Evolutionary conservation across 1,140 invertebrate species (phyloP), one percentile per base, ranked within the genome.

Genomic region (Heliothis virescens): DNA sequence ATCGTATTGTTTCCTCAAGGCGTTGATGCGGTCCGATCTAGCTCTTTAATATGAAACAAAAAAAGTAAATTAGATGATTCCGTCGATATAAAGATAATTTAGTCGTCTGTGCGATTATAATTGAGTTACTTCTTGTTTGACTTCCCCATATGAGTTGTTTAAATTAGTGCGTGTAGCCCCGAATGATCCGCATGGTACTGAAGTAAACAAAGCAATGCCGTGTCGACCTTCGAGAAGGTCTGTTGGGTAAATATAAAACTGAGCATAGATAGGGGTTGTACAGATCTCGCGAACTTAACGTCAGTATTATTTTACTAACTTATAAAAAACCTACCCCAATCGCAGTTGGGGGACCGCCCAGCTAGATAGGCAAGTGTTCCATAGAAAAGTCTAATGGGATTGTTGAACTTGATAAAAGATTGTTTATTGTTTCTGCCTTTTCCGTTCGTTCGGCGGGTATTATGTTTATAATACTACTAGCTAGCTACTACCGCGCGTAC

Each of bases 1-100:
- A 48, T 94, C 92, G 85, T 92, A 94, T 82, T 92, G 88, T 84
- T 94, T 94, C 80, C 91, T 87, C 41, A 94, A 29, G n/a, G 86
- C 81, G 69, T 93, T 91, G n/a, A 94, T 91, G 29, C 86, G 88
- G 18, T 94, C 91, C 12, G 90, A 89, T 87, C 87, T 93, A 41
- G 86, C 57, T 82, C 93, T 93, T 80, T 34, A 90, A 88, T 29
- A 69, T 21, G 72, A 79, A 79, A 82, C 80, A 15, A 60, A 47
- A 73, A 57, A 5, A 29, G 34, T 18, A 65, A 11, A 34, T 29
- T 18, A 50, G 13, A n/a, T 60, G 34, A 62, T 26, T 52, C 5
- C 15, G 12, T 21, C 15, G 52, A 59, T 71, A 29, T 18, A 21
- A 16, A 15, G 3, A 59, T 7, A 57, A 59, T 73, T 55, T 18